Evolutionary conservation across 1,140 invertebrate genomes (phyloP), one percentile per base, ranked within the genome.

Genomic region (Neodiprion fabricii): DNA sequence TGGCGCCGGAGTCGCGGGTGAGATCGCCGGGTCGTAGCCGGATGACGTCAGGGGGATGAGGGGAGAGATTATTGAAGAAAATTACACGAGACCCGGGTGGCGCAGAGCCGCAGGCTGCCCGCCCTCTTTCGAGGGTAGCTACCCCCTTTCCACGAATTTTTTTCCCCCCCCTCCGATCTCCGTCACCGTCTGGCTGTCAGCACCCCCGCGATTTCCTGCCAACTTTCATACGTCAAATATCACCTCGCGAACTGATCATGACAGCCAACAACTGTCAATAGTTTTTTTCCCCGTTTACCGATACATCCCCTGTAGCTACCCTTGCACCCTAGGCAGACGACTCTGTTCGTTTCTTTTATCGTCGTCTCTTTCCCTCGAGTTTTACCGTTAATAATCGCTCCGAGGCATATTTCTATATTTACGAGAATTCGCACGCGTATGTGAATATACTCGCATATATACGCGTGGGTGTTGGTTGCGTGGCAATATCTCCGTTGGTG

Each of bases 31-130:
- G 53, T 61, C 53, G 4, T 8, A 4, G 53, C 53, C 11, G n/a
- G 53, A 61, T 12, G 53, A 61, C 53, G 53, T 14, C n/a, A 47
- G 40, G n/a, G 72, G 66, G 21, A 49, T 48, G 9, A 12, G 71
- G 50, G n/a, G 67, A 72, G 73, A 79, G 77, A 81, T 81, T 81
- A 81, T 75, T 49, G 76, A 81, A 82, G 80, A 82, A 78, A 81
- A 81, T 82, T 82, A 80, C 79, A 79, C 74, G 74, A 71, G 67
- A 21, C 53, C 77, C 50, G 70, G 65, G 47, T 17, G 48, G 17
- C n/a, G 48, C 72, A 23, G 12, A 21, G 72, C 66, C 72, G 66
- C 72, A n/a, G 14, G 40, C 53, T 61, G 28, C 28, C 53, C 53
- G n/a, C 53, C 53, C 53, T 61, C 28, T 0, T 61, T 17, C n/a